Evolutionary conservation across 2,797 vertebrate species (phyloP), one percentile per base, ranked within the genome.

Genomic region (Ceyx erithaca): DNA sequence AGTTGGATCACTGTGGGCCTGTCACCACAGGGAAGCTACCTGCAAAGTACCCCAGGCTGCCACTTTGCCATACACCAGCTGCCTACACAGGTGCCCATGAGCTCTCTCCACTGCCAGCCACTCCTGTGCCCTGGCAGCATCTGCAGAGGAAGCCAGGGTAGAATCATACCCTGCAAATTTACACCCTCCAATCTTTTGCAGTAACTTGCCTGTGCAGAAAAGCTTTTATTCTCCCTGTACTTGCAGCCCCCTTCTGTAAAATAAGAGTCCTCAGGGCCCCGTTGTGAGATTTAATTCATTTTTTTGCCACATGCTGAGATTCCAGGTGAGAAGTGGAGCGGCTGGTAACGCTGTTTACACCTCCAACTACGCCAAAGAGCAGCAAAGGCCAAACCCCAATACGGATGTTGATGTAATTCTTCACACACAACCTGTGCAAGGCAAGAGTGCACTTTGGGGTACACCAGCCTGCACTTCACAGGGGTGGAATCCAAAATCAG

Each of bases 271-370:
- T 92, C 2, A 14, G 62, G 93, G 88, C n/a, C 94, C 87, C 72
- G 84, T 80, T 93, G 93, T 76, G 93, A 94, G 81, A 78, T 75
- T 93, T 94, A 96, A 95, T 96, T 94, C 90, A 78, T 90, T 90
- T 94, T 92, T 92, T 85, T 83, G 90, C 84, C 64, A 55, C 81
- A 78, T 1, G 33, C 85, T 87, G 94, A 83, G 93, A 89, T 80
- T 92, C 92, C 86, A 92, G 92, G 94, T 94, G 79, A 95, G 94
- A 93, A 75, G 80, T 52, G 72, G 73, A 83, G 76, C 1, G 6
- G 79, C 54, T 71, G 66, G 84, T 89, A 94, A 92, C 6, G 26
- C 92, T 93, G 88, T 94, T 91, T 84, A 80, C 92, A 90, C 83
- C 84, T 92, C 93, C 88, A 82, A 59, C 89, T 70, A 91, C 0